Evolutionary conservation across 2,888 invertebrate genomes (phyloP), one percentile per base, ranked within the genome.

Genomic region (Synergus gifuensis): DNA sequence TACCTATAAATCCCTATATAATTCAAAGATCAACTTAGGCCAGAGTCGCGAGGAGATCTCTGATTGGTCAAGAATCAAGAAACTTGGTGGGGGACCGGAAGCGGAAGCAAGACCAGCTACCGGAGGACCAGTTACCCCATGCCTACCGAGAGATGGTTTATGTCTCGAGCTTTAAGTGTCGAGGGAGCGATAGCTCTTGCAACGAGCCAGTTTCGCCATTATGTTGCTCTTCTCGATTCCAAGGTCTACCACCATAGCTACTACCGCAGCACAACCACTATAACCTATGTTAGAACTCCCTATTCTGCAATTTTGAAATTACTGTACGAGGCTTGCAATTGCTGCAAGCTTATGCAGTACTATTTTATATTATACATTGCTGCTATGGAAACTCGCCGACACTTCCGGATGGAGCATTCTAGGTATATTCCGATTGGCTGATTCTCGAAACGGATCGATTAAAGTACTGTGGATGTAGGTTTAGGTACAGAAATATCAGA

Each of bases 151-250:
- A 83, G 79, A 79, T 81, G 83, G 80, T 87, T 87, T 86, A 87
- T 86, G 84, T 83, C 83, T 82, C 40, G 82, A 66, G 77, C 85
- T 87, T 87, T 85, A 86, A 84, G 85, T 79, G 78, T 84, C 82
- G 82, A 81, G 76, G 69, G 54, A 79, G 81, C 84, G 79, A 83
- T 83, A 81, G 78, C 82, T 63, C 60, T 67, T 73, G 76, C 78
- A 82, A 76, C 78, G 77, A 76, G 78, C 77, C 80, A 80, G 82
- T 83, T 84, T 83, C 81, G 69, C 82, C 78, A 83, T 84, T 84
- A 84, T 77, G 63, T n/a, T 80, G 62, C 78, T 44, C 63, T 28
- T 54, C 76, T 79, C 79, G 66, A 78, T 78, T 67, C 63, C 62
- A 76, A 12, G 76, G 18, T 44, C 44, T 62, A 14, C 16, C 62